Conservation (phyloP, 2,888 invertebrate genomes). For the Drosophila meridionalis region DNA sequence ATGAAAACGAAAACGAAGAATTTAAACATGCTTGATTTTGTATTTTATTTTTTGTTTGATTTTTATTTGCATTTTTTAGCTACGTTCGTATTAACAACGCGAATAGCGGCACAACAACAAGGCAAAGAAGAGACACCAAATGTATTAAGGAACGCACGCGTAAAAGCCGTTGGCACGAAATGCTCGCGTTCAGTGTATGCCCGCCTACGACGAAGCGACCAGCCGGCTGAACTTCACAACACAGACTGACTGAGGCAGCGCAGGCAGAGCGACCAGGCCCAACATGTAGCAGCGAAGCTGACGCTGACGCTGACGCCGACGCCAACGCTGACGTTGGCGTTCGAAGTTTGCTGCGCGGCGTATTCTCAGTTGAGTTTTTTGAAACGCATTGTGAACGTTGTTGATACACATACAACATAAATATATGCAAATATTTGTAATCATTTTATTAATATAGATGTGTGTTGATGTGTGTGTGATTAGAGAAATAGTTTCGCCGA, state of each 20-base stretch:
- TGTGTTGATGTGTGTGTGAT: not conserved
- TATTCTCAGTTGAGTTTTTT: slow-evolving; percentile 23
- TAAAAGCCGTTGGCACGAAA: slow-evolving; percentile 52
- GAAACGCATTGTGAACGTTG: not conserved
- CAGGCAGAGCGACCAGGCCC: slow-evolving; percentile 24
- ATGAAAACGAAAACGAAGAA: slow-evolving; percentile 34
- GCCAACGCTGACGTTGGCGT: slow-evolving; percentile 12
- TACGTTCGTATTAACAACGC: slow-evolving; percentile 2
- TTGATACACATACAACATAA: not conserved
- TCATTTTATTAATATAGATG: not conserved
- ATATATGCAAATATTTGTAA: not conserved
- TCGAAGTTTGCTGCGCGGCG: not conserved
- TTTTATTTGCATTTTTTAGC: slow-evolving; percentile 2
- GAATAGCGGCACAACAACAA: not conserved
- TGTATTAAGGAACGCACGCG: slow-evolving; percentile 63
- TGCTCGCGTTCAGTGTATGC: slow-evolving; percentile 62
- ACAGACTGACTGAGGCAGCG: slow-evolving; percentile 84
- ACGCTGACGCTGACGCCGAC: slow-evolving; percentile 26
- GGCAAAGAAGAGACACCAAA: slow-evolving; percentile 16
- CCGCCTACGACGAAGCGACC: slow-evolving; percentile 71
- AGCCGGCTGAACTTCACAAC: slow-evolving; percentile 83
- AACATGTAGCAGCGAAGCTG: slow-evolving; percentile 27
- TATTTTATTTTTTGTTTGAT: not conserved
- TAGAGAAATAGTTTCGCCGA: not conserved
- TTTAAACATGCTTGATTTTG: not conserved